These are phyloP conservation scores for Leptinotarsa texana DNA, from an alignment of 1,140 invertebrate genomes.

Conservation along the genomic window DNA sequence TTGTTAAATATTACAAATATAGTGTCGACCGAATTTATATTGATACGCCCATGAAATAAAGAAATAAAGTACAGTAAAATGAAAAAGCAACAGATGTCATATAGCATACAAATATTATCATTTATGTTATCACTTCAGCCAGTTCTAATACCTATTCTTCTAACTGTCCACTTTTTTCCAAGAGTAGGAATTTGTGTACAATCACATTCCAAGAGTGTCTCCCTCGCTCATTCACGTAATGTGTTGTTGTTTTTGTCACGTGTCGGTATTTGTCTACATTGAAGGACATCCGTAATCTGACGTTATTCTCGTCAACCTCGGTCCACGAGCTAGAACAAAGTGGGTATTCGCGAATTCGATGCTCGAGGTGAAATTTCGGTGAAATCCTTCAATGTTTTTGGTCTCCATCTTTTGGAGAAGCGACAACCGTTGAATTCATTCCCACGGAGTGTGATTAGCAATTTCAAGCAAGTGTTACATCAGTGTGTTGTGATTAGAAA, in stretches of 20 bases:
- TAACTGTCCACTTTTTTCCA: background rate
- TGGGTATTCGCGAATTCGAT: background rate
- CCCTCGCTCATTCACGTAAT: background rate
- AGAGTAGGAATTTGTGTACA: background rate
- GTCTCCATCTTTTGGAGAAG: background rate
- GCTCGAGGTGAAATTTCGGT: background rate
- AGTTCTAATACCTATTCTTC: no score
- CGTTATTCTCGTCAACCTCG: slow-evolving; percentile 9
- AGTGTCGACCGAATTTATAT: no score
- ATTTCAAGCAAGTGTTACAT: background rate
- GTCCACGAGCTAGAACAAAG: slow-evolving; percentile 13
- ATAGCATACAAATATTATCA: no score
- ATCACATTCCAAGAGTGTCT: background rate
- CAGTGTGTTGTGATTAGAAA: background rate
- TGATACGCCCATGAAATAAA: no score
- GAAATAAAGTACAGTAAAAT: no score
- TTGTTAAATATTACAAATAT: no score
- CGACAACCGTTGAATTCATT: background rate
- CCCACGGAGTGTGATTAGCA: background rate
- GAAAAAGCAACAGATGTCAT: no score
- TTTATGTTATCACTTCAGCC: no score
- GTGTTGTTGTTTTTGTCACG: slow-evolving; percentile 21
- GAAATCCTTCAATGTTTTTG: background rate
- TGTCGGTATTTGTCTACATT: slow-evolving; percentile 17
- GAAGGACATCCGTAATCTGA: slow-evolving; percentile 22